Evolutionary conservation across 2,113 vertebrate genomes (phyloP).

Genomic region (Saiga tatarica): DNA sequence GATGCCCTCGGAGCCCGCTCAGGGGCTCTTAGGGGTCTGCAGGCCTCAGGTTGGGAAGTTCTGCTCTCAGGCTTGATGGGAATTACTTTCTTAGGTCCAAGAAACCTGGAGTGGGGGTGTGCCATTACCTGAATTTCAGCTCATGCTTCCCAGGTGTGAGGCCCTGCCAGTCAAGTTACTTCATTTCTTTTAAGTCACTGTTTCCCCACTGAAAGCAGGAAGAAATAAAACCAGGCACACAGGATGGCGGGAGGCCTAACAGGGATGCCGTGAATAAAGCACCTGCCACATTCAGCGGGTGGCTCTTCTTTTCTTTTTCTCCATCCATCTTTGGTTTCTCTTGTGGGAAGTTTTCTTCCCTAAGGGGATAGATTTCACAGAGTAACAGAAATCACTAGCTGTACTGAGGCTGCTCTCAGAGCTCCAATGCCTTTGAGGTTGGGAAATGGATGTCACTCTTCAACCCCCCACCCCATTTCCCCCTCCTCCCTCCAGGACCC

Average conservation of each 20-base stretch:
- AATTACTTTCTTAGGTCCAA: background rate
- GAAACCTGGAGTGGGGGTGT: accelerated
- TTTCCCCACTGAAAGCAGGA: background rate
- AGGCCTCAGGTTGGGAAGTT: background rate
- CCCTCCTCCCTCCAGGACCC: background rate
- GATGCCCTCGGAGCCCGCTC: background rate
- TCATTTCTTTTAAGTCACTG: background rate
- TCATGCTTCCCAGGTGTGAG: background rate
- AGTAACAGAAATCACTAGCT: background rate
- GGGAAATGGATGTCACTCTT: background rate
- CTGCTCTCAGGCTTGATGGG: background rate
- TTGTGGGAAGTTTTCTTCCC: background rate
- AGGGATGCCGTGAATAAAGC: background rate
- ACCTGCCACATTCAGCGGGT: background rate
- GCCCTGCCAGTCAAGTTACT: background rate
- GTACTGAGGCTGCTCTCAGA: background rate
- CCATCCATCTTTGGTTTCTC: background rate
- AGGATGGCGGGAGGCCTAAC: background rate
- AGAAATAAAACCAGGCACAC: background rate
- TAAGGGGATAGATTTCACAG: background rate
- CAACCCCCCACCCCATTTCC: background rate
- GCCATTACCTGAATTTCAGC: background rate
- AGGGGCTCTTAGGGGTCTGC: background rate
- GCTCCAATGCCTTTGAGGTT: background rate
- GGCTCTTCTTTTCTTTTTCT: background rate